Evolutionary conservation across 2,113 vertebrate genomes (phyloP).

Genomic region (Callaeas wilsoni): DNA sequence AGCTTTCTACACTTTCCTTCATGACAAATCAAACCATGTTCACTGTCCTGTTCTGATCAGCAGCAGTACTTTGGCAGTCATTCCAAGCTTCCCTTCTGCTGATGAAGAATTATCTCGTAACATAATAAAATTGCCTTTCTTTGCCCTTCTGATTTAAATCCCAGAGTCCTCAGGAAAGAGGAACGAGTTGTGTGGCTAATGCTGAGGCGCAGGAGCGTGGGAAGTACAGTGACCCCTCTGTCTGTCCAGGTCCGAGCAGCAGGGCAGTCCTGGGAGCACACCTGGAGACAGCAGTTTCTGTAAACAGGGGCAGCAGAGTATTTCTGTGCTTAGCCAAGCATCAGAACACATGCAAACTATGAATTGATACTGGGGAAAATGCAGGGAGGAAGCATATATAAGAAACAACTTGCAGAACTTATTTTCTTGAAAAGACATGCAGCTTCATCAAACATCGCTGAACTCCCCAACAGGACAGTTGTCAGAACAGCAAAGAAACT

Average conservation of each 20-base stretch:
- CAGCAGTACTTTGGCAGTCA: neutral
- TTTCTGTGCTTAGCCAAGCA: neutral
- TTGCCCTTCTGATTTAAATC: neutral
- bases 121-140: neutral
- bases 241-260: neutral
- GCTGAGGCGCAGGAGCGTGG: rapidly evolving
- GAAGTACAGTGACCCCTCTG: rapidly evolving
- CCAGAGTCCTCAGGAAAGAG: neutral
- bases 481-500: neutral
- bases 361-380: neutral
- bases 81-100: neutral
- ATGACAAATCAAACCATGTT: neutral
- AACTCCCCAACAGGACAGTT: neutral
- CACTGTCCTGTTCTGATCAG: neutral
- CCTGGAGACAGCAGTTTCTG: neutral
- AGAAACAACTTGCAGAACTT: neutral
- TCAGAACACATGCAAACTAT: neutral
- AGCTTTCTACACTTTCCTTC: neutral
- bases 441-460: neutral
- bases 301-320: neutral
- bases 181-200: neutral
- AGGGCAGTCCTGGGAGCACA: neutral
- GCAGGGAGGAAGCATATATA: neutral
- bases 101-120: neutral
- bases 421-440: neutral